phyloP scores from a whole-genome alignment of 2,113 vertebrate genomes.

The Tupaia chinensis region DNA sequence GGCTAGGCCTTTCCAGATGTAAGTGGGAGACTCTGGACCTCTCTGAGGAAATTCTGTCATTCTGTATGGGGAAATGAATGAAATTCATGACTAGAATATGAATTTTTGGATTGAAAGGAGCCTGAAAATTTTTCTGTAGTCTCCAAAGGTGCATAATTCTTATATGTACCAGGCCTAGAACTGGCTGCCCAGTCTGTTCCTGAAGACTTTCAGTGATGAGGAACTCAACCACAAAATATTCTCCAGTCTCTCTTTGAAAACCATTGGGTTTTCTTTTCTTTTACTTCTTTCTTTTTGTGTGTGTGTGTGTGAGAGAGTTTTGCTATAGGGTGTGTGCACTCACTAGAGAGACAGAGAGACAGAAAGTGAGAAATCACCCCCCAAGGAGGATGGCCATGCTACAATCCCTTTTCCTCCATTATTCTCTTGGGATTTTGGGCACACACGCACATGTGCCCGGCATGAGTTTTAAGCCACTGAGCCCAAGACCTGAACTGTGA shows the following conservation, averaged over 20 bases:
- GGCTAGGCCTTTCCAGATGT: not conserved
- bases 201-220: not conserved
- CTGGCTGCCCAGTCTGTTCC: not conserved
- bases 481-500: too few species aligned
- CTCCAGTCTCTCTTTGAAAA: not conserved
- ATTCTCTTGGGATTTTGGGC: too few species aligned
- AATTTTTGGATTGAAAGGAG: slow-evolving; percentile 9
- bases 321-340: too few species aligned
- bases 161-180: not conserved
- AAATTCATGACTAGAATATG: slow-evolving; percentile 2
- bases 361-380: too few species aligned
- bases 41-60: not conserved
- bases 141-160: not conserved
- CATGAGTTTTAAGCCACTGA: too few species aligned
- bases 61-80: slow-evolving; percentile 14
- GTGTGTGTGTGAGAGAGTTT: too few species aligned
- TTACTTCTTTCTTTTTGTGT: too few species aligned
- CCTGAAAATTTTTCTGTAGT: not conserved
- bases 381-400: too few species aligned
- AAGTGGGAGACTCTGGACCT: not conserved
- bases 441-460: too few species aligned
- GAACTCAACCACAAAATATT: not conserved
- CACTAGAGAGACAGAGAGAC: too few species aligned
- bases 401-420: too few species aligned
- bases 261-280: not conserved